Evolutionary conservation across 2,797 vertebrate genomes (phyloP).

Genomic region (Darevskia mixta): DNA sequence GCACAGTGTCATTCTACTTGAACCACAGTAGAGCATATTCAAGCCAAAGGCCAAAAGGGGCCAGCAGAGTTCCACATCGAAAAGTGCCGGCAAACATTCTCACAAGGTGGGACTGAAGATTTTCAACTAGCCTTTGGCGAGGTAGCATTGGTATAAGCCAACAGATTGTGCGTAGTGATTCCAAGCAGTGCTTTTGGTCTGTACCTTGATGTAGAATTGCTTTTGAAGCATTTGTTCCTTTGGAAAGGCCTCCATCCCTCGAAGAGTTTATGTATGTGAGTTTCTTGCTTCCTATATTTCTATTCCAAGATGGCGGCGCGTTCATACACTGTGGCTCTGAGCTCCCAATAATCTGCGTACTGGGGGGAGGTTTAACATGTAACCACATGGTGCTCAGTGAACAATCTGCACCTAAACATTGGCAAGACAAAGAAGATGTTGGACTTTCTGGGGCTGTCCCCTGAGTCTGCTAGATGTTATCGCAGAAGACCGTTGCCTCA

Average conservation of each 20-base stretch:
- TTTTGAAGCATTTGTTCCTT: background rate
- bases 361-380: too few species aligned
- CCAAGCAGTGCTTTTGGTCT: background rate
- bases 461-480: too few species aligned
- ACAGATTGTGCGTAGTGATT: background rate
- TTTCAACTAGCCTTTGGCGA: background rate
- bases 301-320: too few species aligned
- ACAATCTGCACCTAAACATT: too few species aligned
- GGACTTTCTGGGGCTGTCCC: too few species aligned
- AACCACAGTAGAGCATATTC: background rate
- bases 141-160: background rate
- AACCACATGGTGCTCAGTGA: too few species aligned
- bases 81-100: background rate
- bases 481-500: too few species aligned
- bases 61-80: background rate
- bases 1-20: background rate
- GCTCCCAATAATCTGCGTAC: too few species aligned
- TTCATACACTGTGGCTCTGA: too few species aligned
- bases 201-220: background rate
- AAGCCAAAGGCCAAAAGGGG: background rate
- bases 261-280: background rate
- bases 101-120: background rate
- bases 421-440: too few species aligned
- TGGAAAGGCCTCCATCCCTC: background rate
- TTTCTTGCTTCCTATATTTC: background rate